Evolutionary conservation across 1,140 invertebrate species (phyloP), one percentile per base, ranked within the genome.

Genomic region (Andrena cerasifolii): DNA sequence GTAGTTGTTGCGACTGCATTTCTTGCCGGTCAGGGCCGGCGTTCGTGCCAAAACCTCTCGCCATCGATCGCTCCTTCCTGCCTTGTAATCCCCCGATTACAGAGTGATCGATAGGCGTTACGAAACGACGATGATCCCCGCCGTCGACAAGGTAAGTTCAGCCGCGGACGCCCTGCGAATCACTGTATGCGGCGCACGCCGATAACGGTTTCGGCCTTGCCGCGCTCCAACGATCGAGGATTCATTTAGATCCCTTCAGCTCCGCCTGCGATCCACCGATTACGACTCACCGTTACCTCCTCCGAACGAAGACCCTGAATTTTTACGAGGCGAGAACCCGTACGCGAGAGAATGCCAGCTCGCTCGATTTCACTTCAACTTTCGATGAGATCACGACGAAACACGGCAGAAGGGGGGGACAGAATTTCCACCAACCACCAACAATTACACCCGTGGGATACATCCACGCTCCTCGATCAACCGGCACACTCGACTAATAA

Each of bases 21-120:
- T 49, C 68, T 80, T 63, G 68, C 66, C 78, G 73, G 78, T 80
- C 78, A 80, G 74, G 78, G 78, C 61, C 78, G 51, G 26, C 31
- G 28, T 18, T 62, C 56, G 53, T 70, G 80, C 58, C 70, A 79
- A 61, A 67, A 59, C 43, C 14, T 51, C 1, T 36, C 65, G 18
- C 28, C 28, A 18, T 18, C 59, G 65, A 67, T 67, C 54, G 16
- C 16, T 33, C 49, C 36, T 58, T 58, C 36, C n/a, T 36, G 33
- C 26, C 40, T 2, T n/a, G 59, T 62, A 62, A 16, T 45, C 59
- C 36, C 36, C 10, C 14, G 59, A 33, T 58, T 58, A n/a, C 54
- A 2, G 10, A 31, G 18, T 0, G 54, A 58, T 58, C 33, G 56
- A 61, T 47, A 6, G 10, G 18, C 28, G 43, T 73, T 79, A 63